Evolutionary conservation across 2,113 vertebrate species (phyloP).

Genomic region (Podarcis raffonei): DNA sequence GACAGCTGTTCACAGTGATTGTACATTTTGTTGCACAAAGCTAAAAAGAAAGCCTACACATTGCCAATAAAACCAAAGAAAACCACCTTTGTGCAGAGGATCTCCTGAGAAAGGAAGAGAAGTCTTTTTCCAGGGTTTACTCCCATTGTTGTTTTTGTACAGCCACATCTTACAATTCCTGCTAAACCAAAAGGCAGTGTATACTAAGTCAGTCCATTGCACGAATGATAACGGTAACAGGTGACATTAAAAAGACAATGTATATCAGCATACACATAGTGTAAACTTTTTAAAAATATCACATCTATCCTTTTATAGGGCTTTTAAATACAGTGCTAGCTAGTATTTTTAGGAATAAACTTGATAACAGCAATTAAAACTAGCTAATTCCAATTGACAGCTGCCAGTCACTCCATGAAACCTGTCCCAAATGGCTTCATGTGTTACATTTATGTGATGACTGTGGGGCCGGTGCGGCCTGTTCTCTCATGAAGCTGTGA

Average conservation of each 20-base stretch:
- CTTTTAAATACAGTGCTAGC: slow-evolving; percentile 47
- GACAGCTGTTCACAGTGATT: neutral
- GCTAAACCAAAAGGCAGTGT: slow-evolving; percentile 22
- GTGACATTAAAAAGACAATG: slow-evolving; percentile 30
- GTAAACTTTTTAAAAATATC: slow-evolving; percentile 36
- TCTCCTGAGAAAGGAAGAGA: neutral
- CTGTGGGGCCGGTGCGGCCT: slow-evolving; percentile 88
- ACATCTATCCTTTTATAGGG: slow-evolving; percentile 43
- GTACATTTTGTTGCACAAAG: neutral
- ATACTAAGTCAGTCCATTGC: slow-evolving; percentile 4
- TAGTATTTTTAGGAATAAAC: neutral
- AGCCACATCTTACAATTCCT: slow-evolving; percentile 4
- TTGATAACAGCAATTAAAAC: neutral
- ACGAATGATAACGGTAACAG: neutral
- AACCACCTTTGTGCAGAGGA: slow-evolving; percentile 10
- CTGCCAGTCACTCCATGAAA: neutral
- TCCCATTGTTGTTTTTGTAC: slow-evolving; percentile 10
- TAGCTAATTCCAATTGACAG: neutral
- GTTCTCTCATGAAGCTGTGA: slow-evolving; percentile 92
- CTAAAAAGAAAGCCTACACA: neutral
- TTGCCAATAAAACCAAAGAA: slow-evolving; percentile 8
- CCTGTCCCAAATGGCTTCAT: neutral
- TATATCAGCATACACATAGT: neutral
- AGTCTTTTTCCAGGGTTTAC: neutral
- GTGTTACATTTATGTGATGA: slow-evolving; percentile 87